Conservation (phyloP, 2,888 invertebrate genomes). For the Dasysyrphus tricinctus region DNA sequence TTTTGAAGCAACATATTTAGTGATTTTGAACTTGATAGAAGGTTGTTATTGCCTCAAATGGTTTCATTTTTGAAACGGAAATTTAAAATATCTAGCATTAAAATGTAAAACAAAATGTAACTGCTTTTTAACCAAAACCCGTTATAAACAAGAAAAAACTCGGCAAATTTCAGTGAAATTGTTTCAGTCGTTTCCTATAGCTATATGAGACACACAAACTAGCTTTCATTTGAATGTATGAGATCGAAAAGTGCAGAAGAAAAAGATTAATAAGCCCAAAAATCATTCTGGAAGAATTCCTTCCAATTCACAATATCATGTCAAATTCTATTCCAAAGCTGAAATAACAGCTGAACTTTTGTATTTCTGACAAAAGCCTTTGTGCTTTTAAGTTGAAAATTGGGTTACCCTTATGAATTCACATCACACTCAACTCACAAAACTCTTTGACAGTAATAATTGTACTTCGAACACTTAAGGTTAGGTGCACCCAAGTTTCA, state of each 20-base stretch:
- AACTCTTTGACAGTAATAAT: neutral
- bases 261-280: neutral
- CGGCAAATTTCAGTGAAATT: too few relatives aligned
- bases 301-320: neutral
- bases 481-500: neutral
- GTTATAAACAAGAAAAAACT: too few relatives aligned
- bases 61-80: too few relatives aligned
- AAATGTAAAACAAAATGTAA: too few relatives aligned
- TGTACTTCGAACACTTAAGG: neutral
- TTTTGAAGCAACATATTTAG: neutral
- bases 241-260: too few relatives aligned
- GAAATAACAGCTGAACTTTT: neutral
- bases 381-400: neutral
- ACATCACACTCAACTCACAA: neutral
- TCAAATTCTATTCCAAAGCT: neutral
- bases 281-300: neutral
- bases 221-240: too few relatives aligned
- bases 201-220: too few relatives aligned
- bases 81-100: too few relatives aligned
- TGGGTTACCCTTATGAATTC: neutral
- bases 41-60: too few relatives aligned
- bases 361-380: neutral
- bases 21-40: too few relatives aligned
- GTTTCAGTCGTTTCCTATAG: too few relatives aligned
- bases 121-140: too few relatives aligned